A percentile compares a stretch with the other conserved stretches of the same genome.
Conservation (phyloP, 1,140 invertebrate genomes). For the Xylocopa sonorina region DNA sequence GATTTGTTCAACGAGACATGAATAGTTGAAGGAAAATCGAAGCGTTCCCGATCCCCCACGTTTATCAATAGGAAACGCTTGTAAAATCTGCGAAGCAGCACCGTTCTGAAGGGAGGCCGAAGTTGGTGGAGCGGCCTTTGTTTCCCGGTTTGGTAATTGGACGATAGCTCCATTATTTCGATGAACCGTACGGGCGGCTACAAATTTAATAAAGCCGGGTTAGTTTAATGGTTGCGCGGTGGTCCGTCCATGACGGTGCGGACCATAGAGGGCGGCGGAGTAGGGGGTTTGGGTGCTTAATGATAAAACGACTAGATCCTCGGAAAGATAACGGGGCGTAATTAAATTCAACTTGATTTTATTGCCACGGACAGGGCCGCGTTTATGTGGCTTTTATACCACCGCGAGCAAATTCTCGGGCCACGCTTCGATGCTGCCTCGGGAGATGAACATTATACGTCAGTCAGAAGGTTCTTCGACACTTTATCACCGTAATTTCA, state of each 20-base stretch:
- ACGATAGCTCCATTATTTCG: slow-evolving; percentile 39
- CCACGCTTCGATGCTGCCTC: slow-evolving; percentile 60
- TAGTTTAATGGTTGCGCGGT: slow-evolving; percentile 50
- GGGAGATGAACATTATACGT: slow-evolving; percentile 66
- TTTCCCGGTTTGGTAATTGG: neutral
- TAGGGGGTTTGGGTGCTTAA: slow-evolving; percentile 44
- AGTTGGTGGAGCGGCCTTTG: neutral
- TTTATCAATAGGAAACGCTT: too few species aligned
- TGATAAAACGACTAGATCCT: slow-evolving; percentile 77
- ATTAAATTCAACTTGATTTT: slow-evolving; percentile 80
- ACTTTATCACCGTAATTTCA: slow-evolving; percentile 68
- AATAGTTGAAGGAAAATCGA: too few species aligned
- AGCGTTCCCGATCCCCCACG: too few species aligned
- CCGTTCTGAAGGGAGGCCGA: neutral
- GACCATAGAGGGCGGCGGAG: too few species aligned
- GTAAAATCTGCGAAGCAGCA: too few species aligned
- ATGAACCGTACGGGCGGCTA: slow-evolving; percentile 24
- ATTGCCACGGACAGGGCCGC: slow-evolving; percentile 68
- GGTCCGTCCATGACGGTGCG: neutral
- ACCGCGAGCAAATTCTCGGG: slow-evolving; percentile 74
- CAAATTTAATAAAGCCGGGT: slow-evolving; percentile 67
- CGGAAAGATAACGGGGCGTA: slow-evolving; percentile 72
- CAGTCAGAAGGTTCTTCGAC: slow-evolving; percentile 56
- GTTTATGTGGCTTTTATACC: slow-evolving; percentile 77
- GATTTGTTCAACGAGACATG: too few species aligned